These are phyloP conservation scores for Erebia palarica DNA, from an alignment of 2,888 invertebrate species.

Conservation along the genomic window DNA sequence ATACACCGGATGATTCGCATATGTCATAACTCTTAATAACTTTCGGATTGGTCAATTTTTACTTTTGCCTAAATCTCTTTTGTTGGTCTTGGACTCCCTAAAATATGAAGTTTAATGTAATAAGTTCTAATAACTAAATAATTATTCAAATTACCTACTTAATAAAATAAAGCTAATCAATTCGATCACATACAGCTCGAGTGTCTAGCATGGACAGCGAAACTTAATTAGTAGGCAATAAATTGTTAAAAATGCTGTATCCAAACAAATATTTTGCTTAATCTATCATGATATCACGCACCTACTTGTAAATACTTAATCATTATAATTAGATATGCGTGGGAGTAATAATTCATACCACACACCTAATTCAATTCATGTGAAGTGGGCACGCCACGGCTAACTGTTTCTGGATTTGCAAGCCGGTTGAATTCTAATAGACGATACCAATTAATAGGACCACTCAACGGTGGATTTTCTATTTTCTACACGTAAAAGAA, in stretches of 20 bases:
- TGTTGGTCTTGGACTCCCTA: neutral
- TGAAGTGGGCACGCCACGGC: slow-evolving; percentile 68
- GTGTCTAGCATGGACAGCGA: slow-evolving; percentile 6
- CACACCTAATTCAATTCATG: slow-evolving; percentile 72
- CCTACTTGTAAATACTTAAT: slow-evolving; percentile 33
- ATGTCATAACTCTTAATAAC: neutral
- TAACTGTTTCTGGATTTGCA: slow-evolving; percentile 74
- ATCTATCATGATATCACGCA: slow-evolving; percentile 55
- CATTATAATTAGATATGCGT: slow-evolving; percentile 52
- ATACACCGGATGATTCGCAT: neutral
- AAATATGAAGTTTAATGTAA: neutral
- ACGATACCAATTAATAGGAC: slow-evolving; percentile 76
- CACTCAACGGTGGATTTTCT: slow-evolving; percentile 82
- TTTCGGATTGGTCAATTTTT: neutral
- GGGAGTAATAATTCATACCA: slow-evolving; percentile 51
- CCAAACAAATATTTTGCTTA: slow-evolving; percentile 20
- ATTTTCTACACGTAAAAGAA: slow-evolving; percentile 83
- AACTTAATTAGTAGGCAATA: slow-evolving; percentile 17
- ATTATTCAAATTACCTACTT: neutral
- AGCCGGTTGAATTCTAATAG: slow-evolving; percentile 77
- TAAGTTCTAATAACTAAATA: neutral
- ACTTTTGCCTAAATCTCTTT: neutral
- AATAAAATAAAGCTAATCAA: neutral
- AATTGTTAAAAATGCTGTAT: slow-evolving; percentile 10
- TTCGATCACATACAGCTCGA: neutral